Conservation (phyloP, 2,113 vertebrate species). For the Macrotus californicus region DNA sequence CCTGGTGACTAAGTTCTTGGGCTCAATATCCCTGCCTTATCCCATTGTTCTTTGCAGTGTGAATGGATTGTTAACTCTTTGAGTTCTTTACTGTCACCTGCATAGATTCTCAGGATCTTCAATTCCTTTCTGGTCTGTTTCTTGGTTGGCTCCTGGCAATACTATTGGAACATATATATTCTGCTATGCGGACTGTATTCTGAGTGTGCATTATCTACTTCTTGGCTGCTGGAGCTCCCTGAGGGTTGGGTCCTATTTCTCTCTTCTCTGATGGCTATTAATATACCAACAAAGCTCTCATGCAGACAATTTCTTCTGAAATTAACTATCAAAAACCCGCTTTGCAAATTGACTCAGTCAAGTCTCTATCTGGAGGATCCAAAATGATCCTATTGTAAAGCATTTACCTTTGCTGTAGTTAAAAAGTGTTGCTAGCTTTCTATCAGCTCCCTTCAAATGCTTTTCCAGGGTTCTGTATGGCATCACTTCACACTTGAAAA, state of each 20-base stretch:
- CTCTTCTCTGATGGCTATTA: background rate
- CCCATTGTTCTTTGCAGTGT: fast-evolving
- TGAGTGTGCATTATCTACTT: background rate
- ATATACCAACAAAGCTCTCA: fast-evolving
- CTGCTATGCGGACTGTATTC: background rate
- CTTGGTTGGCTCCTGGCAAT: background rate
- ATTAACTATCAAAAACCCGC: background rate
- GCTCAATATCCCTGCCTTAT: background rate
- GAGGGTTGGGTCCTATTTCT: fast-evolving
- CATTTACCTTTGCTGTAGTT: background rate
- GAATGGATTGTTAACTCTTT: background rate
- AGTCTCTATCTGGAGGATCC: background rate
- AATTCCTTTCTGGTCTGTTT: background rate
- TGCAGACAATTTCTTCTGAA: background rate
- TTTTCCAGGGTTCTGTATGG: background rate
- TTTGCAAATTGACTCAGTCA: background rate
- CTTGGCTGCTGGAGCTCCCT: background rate
- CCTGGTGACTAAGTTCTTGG: background rate
- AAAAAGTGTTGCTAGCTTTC: background rate
- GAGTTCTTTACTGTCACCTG: no score
- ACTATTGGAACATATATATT: background rate
- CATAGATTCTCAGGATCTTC: background rate
- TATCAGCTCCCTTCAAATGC: background rate
- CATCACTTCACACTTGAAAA: background rate
- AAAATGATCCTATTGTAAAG: background rate